Evolutionary conservation across 1,140 invertebrate genomes (phyloP), one percentile per base, ranked within the genome.

Genomic region (Sitobion miscanthi): DNA sequence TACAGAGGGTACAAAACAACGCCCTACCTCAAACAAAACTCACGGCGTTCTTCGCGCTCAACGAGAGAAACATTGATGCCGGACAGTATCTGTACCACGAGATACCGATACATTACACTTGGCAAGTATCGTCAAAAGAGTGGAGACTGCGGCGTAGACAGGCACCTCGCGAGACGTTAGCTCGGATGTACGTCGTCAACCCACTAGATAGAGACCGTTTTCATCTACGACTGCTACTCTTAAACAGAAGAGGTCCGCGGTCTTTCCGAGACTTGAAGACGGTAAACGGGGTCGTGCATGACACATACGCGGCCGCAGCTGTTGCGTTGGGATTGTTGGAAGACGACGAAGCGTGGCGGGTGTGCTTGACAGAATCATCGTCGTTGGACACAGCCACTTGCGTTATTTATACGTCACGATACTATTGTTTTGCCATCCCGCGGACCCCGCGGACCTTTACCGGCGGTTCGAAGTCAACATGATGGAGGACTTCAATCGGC

Each of bases 161-260:
- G n/a, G n/a, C n/a, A n/a, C n/a, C n/a, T n/a, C n/a, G n/a, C n/a
- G n/a, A n/a, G n/a, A n/a, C n/a, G n/a, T n/a, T n/a, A n/a, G n/a
- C n/a, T n/a, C n/a, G n/a, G n/a, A n/a, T n/a, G n/a, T n/a, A n/a
- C n/a, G n/a, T n/a, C n/a, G n/a, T n/a, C n/a, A n/a, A n/a, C n/a
- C n/a, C n/a, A n/a, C n/a, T n/a, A n/a, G n/a, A n/a, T n/a, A n/a
- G n/a, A n/a, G n/a, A n/a, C n/a, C n/a, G n/a, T n/a, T n/a, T n/a
- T n/a, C n/a, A n/a, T n/a, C n/a, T n/a, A n/a, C n/a, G n/a, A n/a
- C n/a, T n/a, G n/a, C n/a, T n/a, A n/a, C n/a, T n/a, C n/a, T n/a
- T 49, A 9, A 6, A 49, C 7, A 94, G 96, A 94, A 94, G 91
- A 94, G 95, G 95, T 57, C 95, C 95, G n/a, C 95, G n/a, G 83